Percentiles rank a stretch among this genome's conserved stretches.
phyloP scores from a whole-genome alignment of 1,140 invertebrate species.

The Leptonema lineaticorne region DNA sequence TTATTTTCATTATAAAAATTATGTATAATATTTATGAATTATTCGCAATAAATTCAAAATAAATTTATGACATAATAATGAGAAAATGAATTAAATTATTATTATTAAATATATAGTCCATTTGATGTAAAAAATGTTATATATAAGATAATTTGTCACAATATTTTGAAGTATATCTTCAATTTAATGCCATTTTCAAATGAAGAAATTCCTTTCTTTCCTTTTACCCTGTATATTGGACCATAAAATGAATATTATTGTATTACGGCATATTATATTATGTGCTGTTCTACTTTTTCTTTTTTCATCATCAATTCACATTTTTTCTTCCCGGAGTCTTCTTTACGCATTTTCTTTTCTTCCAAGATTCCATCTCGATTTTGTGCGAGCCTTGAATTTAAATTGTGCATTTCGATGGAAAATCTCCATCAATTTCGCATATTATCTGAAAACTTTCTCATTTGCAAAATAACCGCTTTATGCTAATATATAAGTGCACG shows the following conservation, averaged over 20 bases:
- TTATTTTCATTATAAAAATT: too few species aligned
- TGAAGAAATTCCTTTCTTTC: not conserved
- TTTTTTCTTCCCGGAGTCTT: not conserved
- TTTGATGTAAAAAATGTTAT: too few species aligned
- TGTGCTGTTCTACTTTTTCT: not conserved
- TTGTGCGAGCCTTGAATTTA: not conserved
- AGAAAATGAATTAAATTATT: too few species aligned
- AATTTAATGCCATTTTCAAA: not conserved
- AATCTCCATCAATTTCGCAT: not conserved
- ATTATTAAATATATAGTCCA: too few species aligned
- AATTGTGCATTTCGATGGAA: not conserved
- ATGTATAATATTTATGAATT: too few species aligned
- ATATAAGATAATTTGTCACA: too few species aligned
- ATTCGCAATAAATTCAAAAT: too few species aligned
- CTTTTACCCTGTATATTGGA: not conserved
- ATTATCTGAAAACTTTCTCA: constrained; percentile 2
- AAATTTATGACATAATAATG: too few species aligned
- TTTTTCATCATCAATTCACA: not conserved
- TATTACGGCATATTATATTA: too few species aligned
- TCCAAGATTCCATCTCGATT: not conserved
- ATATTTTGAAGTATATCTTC: too few species aligned
- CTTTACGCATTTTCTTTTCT: not conserved
- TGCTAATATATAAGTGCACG: too few species aligned
- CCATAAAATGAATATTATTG: not conserved
- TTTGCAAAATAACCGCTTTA: not conserved